phyloP scores from a whole-genome alignment of 1,140 invertebrate species.

The Marisa cornuarietis region DNA sequence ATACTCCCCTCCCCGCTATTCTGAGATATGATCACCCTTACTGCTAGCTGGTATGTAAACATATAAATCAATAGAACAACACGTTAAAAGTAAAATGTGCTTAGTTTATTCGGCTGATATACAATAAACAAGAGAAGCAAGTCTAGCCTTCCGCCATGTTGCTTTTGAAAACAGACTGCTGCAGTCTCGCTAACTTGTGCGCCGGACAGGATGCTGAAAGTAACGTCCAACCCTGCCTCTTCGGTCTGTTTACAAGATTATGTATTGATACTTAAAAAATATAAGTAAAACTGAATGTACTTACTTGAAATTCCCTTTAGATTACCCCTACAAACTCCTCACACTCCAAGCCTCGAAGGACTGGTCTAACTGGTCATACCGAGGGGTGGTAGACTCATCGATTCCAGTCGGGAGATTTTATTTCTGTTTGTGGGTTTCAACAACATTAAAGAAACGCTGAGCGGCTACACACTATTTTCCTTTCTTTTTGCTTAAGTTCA shows the following conservation, averaged over 20 bases:
- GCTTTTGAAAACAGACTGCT: slow-evolving; percentile 21
- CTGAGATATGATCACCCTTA: neutral
- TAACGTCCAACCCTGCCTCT: neutral
- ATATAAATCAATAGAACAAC: neutral
- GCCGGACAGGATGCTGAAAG: neutral
- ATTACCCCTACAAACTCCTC: slow-evolving; percentile 16
- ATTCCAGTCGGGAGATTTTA: neutral
- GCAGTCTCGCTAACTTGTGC: slow-evolving; percentile 5
- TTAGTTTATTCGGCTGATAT: neutral
- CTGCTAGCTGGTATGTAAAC: neutral
- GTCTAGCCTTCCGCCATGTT: slow-evolving; percentile 24
- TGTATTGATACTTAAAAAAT: neutral
- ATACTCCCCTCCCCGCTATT: neutral
- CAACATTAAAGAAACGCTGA: neutral
- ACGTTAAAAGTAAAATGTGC: neutral
- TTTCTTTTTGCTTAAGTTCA: neutral
- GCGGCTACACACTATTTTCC: neutral
- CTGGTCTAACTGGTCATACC: slow-evolving; percentile 13
- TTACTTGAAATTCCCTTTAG: slow-evolving; percentile 26
- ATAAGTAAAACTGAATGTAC: slow-evolving; percentile 4
- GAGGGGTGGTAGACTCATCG: slow-evolving; percentile 1
- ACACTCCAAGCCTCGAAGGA: slow-evolving; percentile 7
- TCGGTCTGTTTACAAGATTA: neutral
- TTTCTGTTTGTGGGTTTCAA: neutral
- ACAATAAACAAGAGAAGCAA: slow-evolving; percentile 18